Evolutionary conservation across 2,113 vertebrate genomes (phyloP), one percentile per base, ranked within the genome.

Genomic region (Lathamus discolor): DNA sequence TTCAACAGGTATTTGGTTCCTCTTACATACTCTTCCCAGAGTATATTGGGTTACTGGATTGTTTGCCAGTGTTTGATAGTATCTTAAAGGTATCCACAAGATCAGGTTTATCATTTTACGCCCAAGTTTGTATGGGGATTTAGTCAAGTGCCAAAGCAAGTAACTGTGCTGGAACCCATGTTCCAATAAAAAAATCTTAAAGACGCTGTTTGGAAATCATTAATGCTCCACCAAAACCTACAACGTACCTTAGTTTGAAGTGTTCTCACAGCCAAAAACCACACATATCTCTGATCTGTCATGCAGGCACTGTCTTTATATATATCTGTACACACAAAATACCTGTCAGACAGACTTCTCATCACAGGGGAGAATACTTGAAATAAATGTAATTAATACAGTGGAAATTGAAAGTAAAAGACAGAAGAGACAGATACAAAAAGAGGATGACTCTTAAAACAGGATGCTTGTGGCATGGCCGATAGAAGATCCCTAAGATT

Each of bases 381-480:
- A 82, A 79, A n/a, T 86, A 80, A 89, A 88, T 88, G 70, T 89
- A 94, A 83, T 86, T 86, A 96, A 79, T 68, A n/a, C 4, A 7
- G 12, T 94, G 24, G 75, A 90, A 51, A 25, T 11, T 86, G 35
- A 72, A 93, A 78, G 48, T 57, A 41, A 74, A 55, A 62, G 15
- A 78, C 22, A 74, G 51, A n/a, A 73, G 49, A 75, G 35, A 83
- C 69, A 70, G 35, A 54, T 33, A 94, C 35, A 41, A 90, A 68
- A 81, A 74, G 31, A 43, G 39, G 10, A 66, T 67, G 74, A 76
- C 48, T 78, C 93, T 75, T 18, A 79, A 76, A 91, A 59, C 54
- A 76, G 25, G 52, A 11, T 76, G 49, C 33, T 25, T 27, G 1
- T 84, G 88, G 48, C 35, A 27, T 33, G 41, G 41, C 64, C 74